Percentiles rank a stretch among this genome's conserved stretches.
These are phyloP conservation scores for Drosophila borborema DNA, from an alignment of 2,888 invertebrate genomes.

Conservation along the genomic window DNA sequence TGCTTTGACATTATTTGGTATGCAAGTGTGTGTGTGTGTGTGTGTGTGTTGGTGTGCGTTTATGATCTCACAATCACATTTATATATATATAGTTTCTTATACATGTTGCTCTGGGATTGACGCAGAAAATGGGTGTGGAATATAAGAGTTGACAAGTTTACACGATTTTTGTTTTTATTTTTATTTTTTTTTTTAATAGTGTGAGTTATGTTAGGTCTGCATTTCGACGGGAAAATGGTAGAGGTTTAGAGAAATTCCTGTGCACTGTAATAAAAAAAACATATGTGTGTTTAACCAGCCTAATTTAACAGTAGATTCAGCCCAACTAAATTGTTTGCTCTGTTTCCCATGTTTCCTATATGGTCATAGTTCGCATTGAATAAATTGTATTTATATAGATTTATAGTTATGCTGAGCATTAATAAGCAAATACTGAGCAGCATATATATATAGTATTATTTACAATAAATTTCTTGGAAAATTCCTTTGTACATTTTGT, in stretches of 20 bases:
- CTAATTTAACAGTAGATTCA: conserved; percentile 1
- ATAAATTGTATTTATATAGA: conserved; percentile 9
- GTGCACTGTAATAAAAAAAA: conserved; percentile 28
- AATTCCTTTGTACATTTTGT: conserved; percentile 9
- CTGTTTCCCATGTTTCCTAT: background rate
- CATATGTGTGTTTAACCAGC: conserved; percentile 11
- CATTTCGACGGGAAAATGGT: background rate
- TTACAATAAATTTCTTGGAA: conserved; percentile 46
- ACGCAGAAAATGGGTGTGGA: conserved; percentile 78
- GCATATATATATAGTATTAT: conserved; percentile 52
- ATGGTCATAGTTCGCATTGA: conserved; percentile 3
- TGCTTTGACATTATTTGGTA: conserved; percentile 25
- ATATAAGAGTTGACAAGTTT: conserved; percentile 61
- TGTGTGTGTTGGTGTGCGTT: conserved; percentile 9
- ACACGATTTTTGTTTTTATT: conserved; percentile 22
- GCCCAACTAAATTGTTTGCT: background rate
- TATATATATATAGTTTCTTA: conserved; percentile 20
- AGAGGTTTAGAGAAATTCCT: conserved; percentile 3
- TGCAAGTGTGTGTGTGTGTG: conserved; percentile 10
- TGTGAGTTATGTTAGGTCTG: conserved; percentile 66
- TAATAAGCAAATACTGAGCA: conserved; percentile 68
- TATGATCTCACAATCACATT: conserved; percentile 16
- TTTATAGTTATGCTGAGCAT: conserved; percentile 58
- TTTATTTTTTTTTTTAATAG: conserved; percentile 14
- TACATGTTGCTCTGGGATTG: conserved; percentile 35